Conservation (phyloP, 2,797 vertebrate species). For the Alcedo quadribrachys region DNA sequence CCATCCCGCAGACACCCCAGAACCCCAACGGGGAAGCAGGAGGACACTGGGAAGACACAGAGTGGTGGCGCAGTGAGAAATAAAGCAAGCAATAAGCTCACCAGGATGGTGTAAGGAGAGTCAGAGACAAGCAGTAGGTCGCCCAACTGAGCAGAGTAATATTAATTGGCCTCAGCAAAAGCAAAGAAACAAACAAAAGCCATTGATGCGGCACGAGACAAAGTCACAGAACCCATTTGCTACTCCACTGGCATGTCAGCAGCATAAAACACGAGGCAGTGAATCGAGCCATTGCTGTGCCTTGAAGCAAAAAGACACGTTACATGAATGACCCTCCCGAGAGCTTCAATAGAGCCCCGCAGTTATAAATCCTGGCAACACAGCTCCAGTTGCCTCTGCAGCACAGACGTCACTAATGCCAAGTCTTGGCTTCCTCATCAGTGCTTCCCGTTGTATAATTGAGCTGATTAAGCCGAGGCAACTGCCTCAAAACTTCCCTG, state of each 20-base stretch:
- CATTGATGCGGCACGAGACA: background rate
- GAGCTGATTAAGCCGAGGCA: slow-evolving; percentile 22
- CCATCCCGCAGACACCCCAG: background rate
- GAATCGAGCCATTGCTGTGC: slow-evolving; percentile 34
- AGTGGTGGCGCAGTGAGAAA: background rate
- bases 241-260: background rate
- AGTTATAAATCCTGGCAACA: slow-evolving; percentile 44
- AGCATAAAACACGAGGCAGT: background rate
- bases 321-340: slow-evolving; percentile 18
- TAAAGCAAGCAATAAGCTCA: background rate
- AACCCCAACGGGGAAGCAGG: background rate
- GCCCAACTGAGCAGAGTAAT: background rate
- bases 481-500: slow-evolving; percentile 18
- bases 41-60: background rate
- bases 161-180: slow-evolving; percentile 10
- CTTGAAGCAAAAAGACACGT: slow-evolving; percentile 13
- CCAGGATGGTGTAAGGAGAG: background rate
- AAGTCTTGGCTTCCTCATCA: background rate
- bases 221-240: slow-evolving; percentile 16
- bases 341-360: slow-evolving; percentile 10
- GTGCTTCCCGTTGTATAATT: background rate
- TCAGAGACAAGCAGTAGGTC: background rate
- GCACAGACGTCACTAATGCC: background rate
- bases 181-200: slow-evolving; percentile 36
- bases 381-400: background rate